Percentiles rank a stretch among this genome's conserved stretches.
Conservation (phyloP, 2,797 vertebrate genomes). For the Mus caroli region DNA sequence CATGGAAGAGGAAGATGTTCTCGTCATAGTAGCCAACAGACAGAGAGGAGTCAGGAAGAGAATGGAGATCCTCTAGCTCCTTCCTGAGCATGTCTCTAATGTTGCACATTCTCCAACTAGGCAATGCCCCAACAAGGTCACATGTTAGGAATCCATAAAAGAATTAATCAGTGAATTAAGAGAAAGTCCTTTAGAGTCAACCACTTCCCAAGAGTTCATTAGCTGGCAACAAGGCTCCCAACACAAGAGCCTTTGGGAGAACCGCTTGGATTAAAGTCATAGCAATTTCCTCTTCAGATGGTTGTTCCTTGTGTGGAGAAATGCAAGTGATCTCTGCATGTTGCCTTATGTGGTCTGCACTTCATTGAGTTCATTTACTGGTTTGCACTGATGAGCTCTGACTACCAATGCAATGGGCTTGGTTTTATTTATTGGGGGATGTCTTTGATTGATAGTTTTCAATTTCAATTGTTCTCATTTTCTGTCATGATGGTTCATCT, state of each 20-base stretch:
- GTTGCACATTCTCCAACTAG: background rate
- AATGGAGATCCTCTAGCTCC: background rate
- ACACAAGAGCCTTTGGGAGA: background rate
- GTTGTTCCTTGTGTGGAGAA: background rate
- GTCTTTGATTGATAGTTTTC: conserved; percentile 71
- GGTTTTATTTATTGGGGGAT: conserved; percentile 57
- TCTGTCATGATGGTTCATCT: conserved; percentile 36
- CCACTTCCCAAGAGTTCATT: background rate
- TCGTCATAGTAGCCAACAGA: background rate
- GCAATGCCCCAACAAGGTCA: background rate
- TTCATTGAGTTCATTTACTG: conserved; percentile 34
- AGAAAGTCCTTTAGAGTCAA: background rate
- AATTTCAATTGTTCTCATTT: conserved; percentile 75
- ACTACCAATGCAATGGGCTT: conserved; percentile 43
- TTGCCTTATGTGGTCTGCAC: background rate
- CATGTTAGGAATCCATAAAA: background rate
- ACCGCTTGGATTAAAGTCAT: background rate
- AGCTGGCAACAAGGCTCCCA: background rate
- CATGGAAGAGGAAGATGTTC: background rate
- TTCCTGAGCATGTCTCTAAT: background rate
- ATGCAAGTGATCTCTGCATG: background rate
- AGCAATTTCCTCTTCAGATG: background rate
- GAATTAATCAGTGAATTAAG: background rate
- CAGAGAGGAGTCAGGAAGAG: background rate
- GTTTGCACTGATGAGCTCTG: conserved; percentile 40